These are phyloP conservation scores for Ancistrus triradiatus DNA, from an alignment of 2,113 vertebrate genomes.

Conservation along the genomic window DNA sequence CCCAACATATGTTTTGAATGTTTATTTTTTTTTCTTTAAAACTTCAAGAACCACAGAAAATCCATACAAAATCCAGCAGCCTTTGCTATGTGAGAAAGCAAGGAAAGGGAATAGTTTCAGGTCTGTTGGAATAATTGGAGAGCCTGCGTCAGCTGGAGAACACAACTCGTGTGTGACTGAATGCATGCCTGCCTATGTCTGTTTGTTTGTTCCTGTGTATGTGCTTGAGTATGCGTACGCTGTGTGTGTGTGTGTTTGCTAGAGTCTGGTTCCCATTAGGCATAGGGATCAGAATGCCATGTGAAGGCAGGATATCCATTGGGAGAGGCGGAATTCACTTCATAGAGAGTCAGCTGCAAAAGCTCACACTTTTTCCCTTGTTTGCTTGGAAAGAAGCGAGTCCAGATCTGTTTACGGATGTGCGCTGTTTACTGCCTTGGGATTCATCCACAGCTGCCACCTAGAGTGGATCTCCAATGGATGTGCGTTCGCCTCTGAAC, in stretches of 20 bases:
- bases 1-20: no score
- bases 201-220: constrained; percentile 30
- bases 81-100: constrained; percentile 54
- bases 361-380: constrained; percentile 45
- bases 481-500: constrained; percentile 45
- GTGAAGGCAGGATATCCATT: constrained; percentile 65
- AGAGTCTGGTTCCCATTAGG: constrained; percentile 77
- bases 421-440: constrained; percentile 60
- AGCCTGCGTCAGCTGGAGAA: constrained; percentile 63
- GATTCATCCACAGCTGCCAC: constrained; percentile 46
- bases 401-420: constrained; percentile 61
- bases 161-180: constrained; percentile 47
- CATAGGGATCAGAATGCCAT: constrained; percentile 62
- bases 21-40: no score
- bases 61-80: no score
- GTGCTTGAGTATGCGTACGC: constrained; percentile 32
- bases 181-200: constrained; percentile 31
- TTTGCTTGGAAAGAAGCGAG: constrained; percentile 54
- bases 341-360: constrained; percentile 56
- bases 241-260: constrained; percentile 39
- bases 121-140: constrained; percentile 74
- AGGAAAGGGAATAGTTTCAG: constrained; percentile 64
- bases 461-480: constrained; percentile 38
- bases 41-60: no score
- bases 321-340: constrained; percentile 49